Conservation (phyloP, 2,888 invertebrate genomes). For the Stenoptilia bipunctidactyla region DNA sequence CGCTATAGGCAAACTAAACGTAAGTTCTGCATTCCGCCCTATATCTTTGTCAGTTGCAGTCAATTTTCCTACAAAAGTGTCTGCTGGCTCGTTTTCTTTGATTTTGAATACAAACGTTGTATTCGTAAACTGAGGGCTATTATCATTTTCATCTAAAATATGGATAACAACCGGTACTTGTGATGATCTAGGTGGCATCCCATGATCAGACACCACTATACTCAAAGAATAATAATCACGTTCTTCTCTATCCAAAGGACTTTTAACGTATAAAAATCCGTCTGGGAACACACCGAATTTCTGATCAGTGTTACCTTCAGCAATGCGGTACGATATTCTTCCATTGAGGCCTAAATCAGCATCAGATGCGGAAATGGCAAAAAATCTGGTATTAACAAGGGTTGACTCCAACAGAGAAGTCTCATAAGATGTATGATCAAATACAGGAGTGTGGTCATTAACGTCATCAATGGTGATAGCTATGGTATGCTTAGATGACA, state of each 20-base stretch:
- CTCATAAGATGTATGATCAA: slow-evolving; percentile 92
- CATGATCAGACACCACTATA: slow-evolving; percentile 86
- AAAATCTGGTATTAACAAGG: slow-evolving; percentile 90
- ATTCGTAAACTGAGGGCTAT: slow-evolving; percentile 92
- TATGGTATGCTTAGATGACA: slow-evolving; percentile 82
- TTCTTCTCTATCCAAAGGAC: slow-evolving; percentile 88
- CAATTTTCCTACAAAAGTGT: slow-evolving; percentile 93
- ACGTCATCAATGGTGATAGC: slow-evolving; percentile 85
- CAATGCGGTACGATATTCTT: slow-evolving; percentile 83
- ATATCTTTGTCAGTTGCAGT: slow-evolving; percentile 91
- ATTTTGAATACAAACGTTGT: slow-evolving; percentile 91
- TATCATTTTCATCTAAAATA: slow-evolving; percentile 96
- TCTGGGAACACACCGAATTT: slow-evolving; percentile 97
- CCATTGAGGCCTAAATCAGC: slow-evolving; percentile 88
- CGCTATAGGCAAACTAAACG: slow-evolving; percentile 80
- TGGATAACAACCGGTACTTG: slow-evolving; percentile 93
- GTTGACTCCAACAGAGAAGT: slow-evolving; percentile 92
- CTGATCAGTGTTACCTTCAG: slow-evolving; percentile 86
- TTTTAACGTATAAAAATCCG: slow-evolving; percentile 90
- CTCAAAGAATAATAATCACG: slow-evolving; percentile 92
- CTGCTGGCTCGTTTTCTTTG: slow-evolving; percentile 88
- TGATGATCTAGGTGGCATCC: slow-evolving; percentile 82
- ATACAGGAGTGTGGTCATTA: slow-evolving; percentile 95
- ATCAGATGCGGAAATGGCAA: slow-evolving; percentile 90
- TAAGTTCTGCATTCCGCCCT: slow-evolving; percentile 91